Evolutionary conservation across 2,113 vertebrate species (phyloP), one percentile per base, ranked within the genome.

Genomic region (Brachirus orientalis): DNA sequence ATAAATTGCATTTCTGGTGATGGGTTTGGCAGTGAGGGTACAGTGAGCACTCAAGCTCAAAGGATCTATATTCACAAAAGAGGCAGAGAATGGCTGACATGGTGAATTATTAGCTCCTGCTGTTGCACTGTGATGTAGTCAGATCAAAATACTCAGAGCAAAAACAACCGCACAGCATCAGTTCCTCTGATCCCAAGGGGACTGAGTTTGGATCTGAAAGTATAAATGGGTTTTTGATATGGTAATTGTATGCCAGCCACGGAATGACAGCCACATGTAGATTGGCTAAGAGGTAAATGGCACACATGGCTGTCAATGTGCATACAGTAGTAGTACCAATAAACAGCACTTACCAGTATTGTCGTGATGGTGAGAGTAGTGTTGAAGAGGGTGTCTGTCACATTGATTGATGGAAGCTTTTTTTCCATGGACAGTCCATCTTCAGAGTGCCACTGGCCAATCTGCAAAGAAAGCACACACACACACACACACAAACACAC

Each of bases 371-470:
- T 94, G 35, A 98, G 95, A 0, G 98, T 99, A 61, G 96, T 98
- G 90, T 98, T 98, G 95, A 97, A 98, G 78, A 98, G 95, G 19
- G 92, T 96, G 86, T 98, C 96, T 0, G 97, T 96, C 58, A 95
- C 91, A 44, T 98, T 99, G 78, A 95, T 93, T 45, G 96, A 94
- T 54, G 95, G 95, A 82, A 95, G 94, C 79, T 89, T 96, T 83
- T 84, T 95, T 90, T 98, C 96, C 97, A 99, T 98, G 86, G 94
- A 96, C 84, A 99, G 94, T 36, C 97, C 98, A 44, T 96, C 93
- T 12, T 96, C 95, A 51, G 97, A 96, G 6, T 99, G 98, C 98
- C 97, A 99, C 89, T 96, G 94, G 78, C 98, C 98, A 10, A 99
- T 98, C 98, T 99, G 92, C n/a, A 89, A 89, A 41, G 75, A 91